Conservation (phyloP, 2,888 invertebrate genomes). For the Dryobota labecula region DNA sequence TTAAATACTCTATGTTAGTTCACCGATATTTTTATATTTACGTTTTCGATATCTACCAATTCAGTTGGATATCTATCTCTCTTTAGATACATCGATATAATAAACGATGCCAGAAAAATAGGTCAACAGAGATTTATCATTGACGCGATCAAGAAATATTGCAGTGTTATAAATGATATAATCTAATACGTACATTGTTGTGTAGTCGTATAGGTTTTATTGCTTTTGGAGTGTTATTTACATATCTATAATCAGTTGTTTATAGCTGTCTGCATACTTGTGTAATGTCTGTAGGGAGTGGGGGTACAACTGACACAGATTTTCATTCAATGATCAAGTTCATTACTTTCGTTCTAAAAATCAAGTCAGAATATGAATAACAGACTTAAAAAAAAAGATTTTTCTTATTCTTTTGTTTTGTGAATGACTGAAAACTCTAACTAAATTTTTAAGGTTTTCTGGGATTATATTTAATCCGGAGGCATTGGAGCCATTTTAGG, state of each 20-base stretch:
- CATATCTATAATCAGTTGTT: conserved; percentile 36
- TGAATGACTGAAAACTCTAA: background rate
- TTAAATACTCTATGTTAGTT: conserved; percentile 7
- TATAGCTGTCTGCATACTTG: conserved; percentile 20
- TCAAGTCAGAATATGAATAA: background rate
- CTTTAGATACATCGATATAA: conserved; percentile 47
- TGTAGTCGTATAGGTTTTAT: conserved; percentile 47
- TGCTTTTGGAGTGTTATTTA: conserved; percentile 40
- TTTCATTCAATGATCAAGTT: conserved; percentile 28
- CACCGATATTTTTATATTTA: conserved; percentile 30
- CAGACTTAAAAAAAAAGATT: background rate
- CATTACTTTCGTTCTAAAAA: conserved; percentile 30
- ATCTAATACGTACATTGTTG: conserved; percentile 39
- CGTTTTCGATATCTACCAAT: conserved; percentile 50
- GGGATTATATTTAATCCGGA: background rate
- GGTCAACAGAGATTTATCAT: conserved; percentile 55
- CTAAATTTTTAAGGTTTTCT: background rate
- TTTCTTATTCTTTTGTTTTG: background rate
- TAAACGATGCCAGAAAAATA: conserved; percentile 52
- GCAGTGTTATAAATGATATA: conserved; percentile 48
- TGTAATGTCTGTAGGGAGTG: conserved; percentile 1
- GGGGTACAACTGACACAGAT: conserved; percentile 37
- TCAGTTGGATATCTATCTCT: conserved; percentile 36
- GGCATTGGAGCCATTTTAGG: background rate
- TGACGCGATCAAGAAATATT: conserved; percentile 53